phyloP scores from a whole-genome alignment of 2,888 invertebrate genomes.

The Anarsia innoxiella region DNA sequence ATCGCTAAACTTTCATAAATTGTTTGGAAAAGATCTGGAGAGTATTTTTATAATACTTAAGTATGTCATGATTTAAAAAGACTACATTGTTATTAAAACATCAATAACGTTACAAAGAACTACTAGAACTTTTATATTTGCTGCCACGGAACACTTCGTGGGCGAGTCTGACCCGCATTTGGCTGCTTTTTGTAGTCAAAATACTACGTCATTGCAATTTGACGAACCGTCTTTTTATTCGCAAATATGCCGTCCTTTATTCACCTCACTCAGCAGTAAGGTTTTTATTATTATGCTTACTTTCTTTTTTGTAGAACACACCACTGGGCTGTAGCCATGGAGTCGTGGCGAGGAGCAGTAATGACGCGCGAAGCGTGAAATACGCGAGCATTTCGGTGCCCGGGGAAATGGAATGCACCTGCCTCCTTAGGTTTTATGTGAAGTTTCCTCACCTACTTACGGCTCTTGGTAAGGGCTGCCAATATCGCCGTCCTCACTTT shows the following conservation, averaged over 20 bases:
- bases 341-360: slow-evolving; percentile 31
- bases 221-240: slow-evolving; percentile 29
- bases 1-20: too few species aligned
- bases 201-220: slow-evolving; percentile 18
- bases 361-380: slow-evolving; percentile 68
- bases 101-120: too few species aligned
- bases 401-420: slow-evolving; percentile 65
- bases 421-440: slow-evolving; percentile 73
- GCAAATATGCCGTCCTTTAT: slow-evolving; percentile 42
- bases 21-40: too few species aligned
- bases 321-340: slow-evolving; percentile 11
- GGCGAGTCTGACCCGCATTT: too few species aligned
- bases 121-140: too few species aligned
- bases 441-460: slow-evolving; percentile 70
- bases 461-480: slow-evolving; percentile 61
- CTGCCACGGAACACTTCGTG: too few species aligned
- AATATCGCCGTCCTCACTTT: slow-evolving; percentile 70
- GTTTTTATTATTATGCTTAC: slow-evolving; percentile 68
- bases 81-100: too few species aligned
- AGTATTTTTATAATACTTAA: too few species aligned
- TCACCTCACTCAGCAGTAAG: slow-evolving; percentile 46
- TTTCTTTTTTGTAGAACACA: slow-evolving; percentile 56
- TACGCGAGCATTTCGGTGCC: slow-evolving; percentile 48
- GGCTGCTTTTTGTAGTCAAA: too few species aligned
- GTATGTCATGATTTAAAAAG: too few species aligned